Conservation (phyloP, 2,113 vertebrate genomes). For the Acanthochromis polyacanthus region DNA sequence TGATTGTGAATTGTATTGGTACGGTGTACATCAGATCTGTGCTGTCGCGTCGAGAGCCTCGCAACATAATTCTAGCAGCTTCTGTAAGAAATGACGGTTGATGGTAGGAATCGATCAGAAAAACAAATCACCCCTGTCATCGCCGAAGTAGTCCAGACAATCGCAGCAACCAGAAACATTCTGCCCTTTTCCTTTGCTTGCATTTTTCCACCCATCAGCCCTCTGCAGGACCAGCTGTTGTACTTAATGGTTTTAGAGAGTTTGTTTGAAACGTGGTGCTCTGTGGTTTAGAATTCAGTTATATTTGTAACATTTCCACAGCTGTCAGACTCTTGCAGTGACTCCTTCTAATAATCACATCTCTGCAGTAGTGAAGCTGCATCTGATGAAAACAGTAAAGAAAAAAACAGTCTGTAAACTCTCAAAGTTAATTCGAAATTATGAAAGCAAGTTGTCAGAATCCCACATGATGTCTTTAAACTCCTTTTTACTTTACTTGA, state of each 20-base stretch:
- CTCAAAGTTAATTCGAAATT: not conserved
- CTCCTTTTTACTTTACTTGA: not conserved
- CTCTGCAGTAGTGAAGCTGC: not conserved
- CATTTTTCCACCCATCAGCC: conserved; percentile 6
- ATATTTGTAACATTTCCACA: too few relatives aligned
- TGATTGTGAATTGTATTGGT: conserved; percentile 68
- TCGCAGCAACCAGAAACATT: conserved; percentile 5
- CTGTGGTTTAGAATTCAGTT: too few relatives aligned
- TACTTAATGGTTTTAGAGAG: conserved; percentile 8
- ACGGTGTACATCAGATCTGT: conserved; percentile 53
- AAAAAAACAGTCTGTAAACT: not conserved
- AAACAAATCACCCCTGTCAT: conserved; percentile 6
- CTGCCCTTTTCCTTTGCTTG: not conserved
- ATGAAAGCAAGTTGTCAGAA: not conserved
- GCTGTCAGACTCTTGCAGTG: not conserved
- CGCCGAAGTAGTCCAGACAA: conserved; percentile 37
- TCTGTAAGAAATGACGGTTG: conserved; percentile 13
- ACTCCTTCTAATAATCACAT: too few relatives aligned
- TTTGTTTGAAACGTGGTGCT: not conserved
- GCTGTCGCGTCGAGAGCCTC: conserved; percentile 46
- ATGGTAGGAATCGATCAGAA: conserved; percentile 6
- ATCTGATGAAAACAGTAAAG: too few relatives aligned
- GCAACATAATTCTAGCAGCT: conserved; percentile 34
- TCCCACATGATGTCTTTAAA: not conserved
- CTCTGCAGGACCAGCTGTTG: conserved; percentile 19